phyloP scores from a whole-genome alignment of 2,888 invertebrate genomes.

The Ephialtes manifestator region DNA sequence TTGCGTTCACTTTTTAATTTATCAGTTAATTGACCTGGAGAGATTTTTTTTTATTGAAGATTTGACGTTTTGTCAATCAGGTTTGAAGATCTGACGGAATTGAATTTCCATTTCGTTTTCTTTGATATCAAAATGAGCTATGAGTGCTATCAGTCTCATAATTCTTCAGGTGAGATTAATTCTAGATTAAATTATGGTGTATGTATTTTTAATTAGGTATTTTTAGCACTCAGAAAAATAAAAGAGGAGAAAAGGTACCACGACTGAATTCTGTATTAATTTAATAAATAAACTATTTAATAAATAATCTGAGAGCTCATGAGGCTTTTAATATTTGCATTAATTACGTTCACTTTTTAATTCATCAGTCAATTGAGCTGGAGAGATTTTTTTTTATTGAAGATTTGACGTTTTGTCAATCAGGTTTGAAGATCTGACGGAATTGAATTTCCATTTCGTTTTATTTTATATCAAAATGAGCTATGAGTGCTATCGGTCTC shows the following conservation, averaged over 20 bases:
- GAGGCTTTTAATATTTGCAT: too few species aligned
- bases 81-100: neutral
- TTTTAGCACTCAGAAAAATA: too few species aligned
- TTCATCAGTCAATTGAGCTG: neutral
- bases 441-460: slow-evolving; percentile 13
- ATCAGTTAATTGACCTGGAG: neutral
- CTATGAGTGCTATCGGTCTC: slow-evolving; percentile 66
- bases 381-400: neutral
- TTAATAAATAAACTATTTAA: too few species aligned
- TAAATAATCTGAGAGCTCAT: too few species aligned
- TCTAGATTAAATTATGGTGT: too few species aligned
- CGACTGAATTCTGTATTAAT: too few species aligned
- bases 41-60: neutral
- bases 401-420: neutral
- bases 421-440: neutral
- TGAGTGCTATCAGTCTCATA: slow-evolving; percentile 65
- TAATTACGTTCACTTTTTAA: too few species aligned
- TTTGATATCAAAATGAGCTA: slow-evolving; percentile 27
- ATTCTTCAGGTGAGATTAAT: slow-evolving; percentile 70
- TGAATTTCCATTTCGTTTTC: slow-evolving; percentile 12
- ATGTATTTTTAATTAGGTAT: too few species aligned
- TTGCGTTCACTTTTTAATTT: too few species aligned
- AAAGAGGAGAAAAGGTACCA: too few species aligned
- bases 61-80: neutral
- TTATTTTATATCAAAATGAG: neutral